Evolutionary conservation across 2,888 invertebrate genomes (phyloP).

Genomic region (Bruchidius siliquastri): DNA sequence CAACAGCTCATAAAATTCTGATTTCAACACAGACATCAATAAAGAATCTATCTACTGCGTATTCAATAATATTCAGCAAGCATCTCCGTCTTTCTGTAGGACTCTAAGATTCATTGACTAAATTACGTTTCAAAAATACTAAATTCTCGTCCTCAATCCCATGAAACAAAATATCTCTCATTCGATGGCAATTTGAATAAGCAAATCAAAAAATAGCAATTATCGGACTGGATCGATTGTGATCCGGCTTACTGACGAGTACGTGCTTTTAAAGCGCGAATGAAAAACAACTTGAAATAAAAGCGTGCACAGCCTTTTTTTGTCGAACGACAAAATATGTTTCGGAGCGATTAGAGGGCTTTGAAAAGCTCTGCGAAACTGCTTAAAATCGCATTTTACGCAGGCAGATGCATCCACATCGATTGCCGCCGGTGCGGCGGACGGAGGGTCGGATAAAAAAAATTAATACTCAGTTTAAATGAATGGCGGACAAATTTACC

Average conservation of each 20-base stretch:
- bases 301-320: background rate
- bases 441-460: background rate
- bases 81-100: too few species aligned
- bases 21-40: too few species aligned
- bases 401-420: background rate
- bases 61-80: too few species aligned
- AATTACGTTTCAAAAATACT: too few species aligned
- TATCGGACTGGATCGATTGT: background rate
- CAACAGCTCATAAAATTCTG: too few species aligned
- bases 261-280: background rate
- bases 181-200: background rate
- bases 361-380: background rate
- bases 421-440: background rate
- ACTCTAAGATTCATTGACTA: too few species aligned
- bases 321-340: background rate
- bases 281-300: background rate
- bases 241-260: background rate
- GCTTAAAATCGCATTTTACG: background rate
- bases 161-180: too few species aligned
- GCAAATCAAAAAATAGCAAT: background rate
- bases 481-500: background rate
- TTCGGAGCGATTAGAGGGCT: background rate
- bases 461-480: background rate
- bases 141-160: too few species aligned
- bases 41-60: too few species aligned